phyloP scores from a whole-genome alignment of 2,888 invertebrate genomes.

The Isotomurus palustris region DNA sequence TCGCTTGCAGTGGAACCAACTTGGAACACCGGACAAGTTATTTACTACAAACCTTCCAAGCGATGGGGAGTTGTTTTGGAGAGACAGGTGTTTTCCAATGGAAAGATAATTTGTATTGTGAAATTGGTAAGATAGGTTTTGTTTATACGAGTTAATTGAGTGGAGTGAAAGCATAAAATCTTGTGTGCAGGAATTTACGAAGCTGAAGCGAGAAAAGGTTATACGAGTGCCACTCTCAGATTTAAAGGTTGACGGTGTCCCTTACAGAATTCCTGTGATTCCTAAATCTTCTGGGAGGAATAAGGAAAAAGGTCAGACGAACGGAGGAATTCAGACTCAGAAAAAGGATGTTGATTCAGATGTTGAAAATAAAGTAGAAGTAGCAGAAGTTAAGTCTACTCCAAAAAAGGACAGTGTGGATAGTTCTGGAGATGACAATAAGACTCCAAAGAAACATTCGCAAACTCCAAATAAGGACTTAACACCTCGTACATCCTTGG shows the following conservation, averaged over 20 bases:
- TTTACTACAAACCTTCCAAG: slow-evolving; percentile 33
- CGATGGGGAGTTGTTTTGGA: slow-evolving; percentile 27
- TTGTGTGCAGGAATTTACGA: slow-evolving; percentile 24
- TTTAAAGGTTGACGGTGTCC: slow-evolving; percentile 15
- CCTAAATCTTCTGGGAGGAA: neutral
- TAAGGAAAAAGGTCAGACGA: neutral
- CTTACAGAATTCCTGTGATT: slow-evolving; percentile 17
- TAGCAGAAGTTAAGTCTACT: too few relatives aligned
- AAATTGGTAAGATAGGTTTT: slow-evolving; percentile 22
- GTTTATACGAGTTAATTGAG: too few relatives aligned
- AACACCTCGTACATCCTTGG: too few relatives aligned
- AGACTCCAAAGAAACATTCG: too few relatives aligned
- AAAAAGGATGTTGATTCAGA: too few relatives aligned
- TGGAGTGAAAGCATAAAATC: too few relatives aligned
- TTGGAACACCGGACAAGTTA: slow-evolving; percentile 25
- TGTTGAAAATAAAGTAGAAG: too few relatives aligned
- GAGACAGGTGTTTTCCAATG: slow-evolving; percentile 21
- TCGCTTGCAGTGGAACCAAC: slow-evolving; percentile 27
- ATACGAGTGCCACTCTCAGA: slow-evolving; percentile 17
- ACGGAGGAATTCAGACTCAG: too few relatives aligned
- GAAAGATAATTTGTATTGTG: slow-evolving; percentile 18
- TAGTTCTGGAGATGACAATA: too few relatives aligned
- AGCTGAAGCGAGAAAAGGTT: slow-evolving; percentile 25
- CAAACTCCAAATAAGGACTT: too few relatives aligned
- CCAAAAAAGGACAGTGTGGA: too few relatives aligned